A percentile compares a stretch with the other conserved stretches of the same genome.
These are phyloP conservation scores for Crambe crambe DNA, from an alignment of 37 sponge, comb jelly and placozoan genomes.

Conservation along the genomic window DNA sequence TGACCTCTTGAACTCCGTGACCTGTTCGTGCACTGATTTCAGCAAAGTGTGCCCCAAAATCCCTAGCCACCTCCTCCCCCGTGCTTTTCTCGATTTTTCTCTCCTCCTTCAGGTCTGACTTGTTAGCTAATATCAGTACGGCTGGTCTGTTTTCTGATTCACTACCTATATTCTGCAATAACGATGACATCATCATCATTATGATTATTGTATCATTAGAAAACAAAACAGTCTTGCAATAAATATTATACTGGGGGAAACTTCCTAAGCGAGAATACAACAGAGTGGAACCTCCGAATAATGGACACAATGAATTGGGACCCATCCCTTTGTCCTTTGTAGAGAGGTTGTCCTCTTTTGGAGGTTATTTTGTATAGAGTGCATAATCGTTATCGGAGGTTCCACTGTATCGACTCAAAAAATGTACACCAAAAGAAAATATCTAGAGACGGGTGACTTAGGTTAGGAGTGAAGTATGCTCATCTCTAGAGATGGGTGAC, in stretches of 20 bases:
- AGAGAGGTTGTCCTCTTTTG: too few relatives aligned
- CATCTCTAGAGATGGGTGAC: too few relatives aligned
- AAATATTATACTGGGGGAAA: neutral
- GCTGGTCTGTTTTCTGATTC: conserved; percentile 14
- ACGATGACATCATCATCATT: neutral
- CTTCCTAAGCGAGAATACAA: too few relatives aligned
- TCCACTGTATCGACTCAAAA: too few relatives aligned
- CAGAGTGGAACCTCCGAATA: too few relatives aligned
- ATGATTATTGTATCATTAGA: neutral
- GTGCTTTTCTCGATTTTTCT: conserved; percentile 6
- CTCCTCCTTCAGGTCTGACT: conserved; percentile 20
- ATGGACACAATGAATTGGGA: too few relatives aligned
- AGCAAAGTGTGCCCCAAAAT: conserved; percentile 41
- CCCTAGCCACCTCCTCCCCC: conserved; percentile 38
- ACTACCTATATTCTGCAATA: conserved; percentile 1
- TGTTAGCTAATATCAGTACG: conserved; percentile 47
- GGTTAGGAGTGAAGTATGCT: too few relatives aligned
- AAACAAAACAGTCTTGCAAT: neutral
- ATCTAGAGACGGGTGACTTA: too few relatives aligned
- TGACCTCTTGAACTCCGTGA: conserved; percentile 64
- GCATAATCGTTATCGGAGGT: too few relatives aligned
- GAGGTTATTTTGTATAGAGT: too few relatives aligned
- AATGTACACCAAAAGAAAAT: too few relatives aligned
- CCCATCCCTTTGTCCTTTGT: too few relatives aligned
- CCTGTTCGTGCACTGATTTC: conserved; percentile 82